Base-by-base conservation (phyloP, 2,113 vertebrate genomes). In the Halichoeres trimaculatus region DNA sequence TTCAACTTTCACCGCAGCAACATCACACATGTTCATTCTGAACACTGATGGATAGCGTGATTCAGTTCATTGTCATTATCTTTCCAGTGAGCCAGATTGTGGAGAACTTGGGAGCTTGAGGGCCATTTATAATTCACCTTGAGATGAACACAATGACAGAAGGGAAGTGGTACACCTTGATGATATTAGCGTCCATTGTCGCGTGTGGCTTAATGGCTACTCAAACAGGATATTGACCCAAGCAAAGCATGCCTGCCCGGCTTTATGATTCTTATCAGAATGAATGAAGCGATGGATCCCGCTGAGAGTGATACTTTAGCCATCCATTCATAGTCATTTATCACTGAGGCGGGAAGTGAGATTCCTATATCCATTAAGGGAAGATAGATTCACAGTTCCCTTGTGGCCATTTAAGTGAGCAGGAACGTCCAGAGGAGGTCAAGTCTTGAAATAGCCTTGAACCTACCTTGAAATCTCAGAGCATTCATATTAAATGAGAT, bases 261-360 rank as follows among this genome's bases (percentile, higher is more conserved):
- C 80, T 92, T 92, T 90, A 93, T 89, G 88, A 90, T 88, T 92
- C 90, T 89, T 93, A 92, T 91, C 91, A 85, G 88, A 91, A 89
- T 78, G 87, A 82, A 91, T 85, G 83, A 88, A 86, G 80, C 75
- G 8, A 66, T 71, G 72, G 80, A 80, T 83, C 73, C 80, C 1
- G 14, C 77, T 62, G 78, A 88, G 87, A 93, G 88, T 86, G 90
- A 90, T 85, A 90, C 88, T 91, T 92, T 87, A 89, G 71, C 71
- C 72, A 69, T 61, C 78, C 80, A 78, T 89, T 89, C 89, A 71
- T 77, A 74, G 82, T 74, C 84, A 91, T 93, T 86, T 69, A 89
- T 93, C 92, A 93, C 80, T 11, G 76, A 89, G 83, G 85, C 67
- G 62, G 81, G 83, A 89, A 81, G 84, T 74, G 76, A 87, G 83